Evolutionary conservation across 2,113 vertebrate genomes (phyloP).

Genomic region (Phylloscopus trochiloides): DNA sequence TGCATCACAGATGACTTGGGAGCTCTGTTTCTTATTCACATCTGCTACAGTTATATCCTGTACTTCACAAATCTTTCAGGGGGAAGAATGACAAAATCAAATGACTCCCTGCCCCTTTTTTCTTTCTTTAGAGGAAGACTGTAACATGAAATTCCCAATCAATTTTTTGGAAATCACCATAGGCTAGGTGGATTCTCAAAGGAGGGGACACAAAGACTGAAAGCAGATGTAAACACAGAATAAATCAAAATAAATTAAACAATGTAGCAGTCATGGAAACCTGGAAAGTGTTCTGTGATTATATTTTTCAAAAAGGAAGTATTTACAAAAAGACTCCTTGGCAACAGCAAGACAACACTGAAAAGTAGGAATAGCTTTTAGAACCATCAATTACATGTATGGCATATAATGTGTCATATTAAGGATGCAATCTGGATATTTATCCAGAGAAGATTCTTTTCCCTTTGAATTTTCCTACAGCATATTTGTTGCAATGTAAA

Average conservation of each 20-base stretch:
- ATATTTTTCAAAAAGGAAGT: not conserved
- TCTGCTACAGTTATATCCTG: not conserved
- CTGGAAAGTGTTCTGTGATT: not conserved
- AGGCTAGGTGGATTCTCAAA: not conserved
- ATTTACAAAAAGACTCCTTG: not conserved
- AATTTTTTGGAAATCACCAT: not conserved
- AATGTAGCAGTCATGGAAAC: not conserved
- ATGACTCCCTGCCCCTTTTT: rapidly evolving
- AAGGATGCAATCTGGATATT: not conserved
- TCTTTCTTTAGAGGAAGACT: not conserved
- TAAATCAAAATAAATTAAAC: not conserved
- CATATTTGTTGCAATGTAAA: not conserved
- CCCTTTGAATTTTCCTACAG: not conserved
- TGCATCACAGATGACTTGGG: not conserved
- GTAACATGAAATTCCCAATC: not conserved
- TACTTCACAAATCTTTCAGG: not conserved
- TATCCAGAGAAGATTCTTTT: not conserved
- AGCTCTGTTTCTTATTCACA: slow-evolving; percentile 10
- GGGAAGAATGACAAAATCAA: not conserved
- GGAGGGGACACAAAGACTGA: not conserved
- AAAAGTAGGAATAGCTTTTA: not conserved
- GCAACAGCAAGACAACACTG: not conserved
- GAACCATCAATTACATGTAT: not conserved
- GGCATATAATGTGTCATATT: not conserved
- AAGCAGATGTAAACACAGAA: not conserved